phyloP scores from a whole-genome alignment of 2,797 vertebrate genomes.

The Acanthis flammea region DNA sequence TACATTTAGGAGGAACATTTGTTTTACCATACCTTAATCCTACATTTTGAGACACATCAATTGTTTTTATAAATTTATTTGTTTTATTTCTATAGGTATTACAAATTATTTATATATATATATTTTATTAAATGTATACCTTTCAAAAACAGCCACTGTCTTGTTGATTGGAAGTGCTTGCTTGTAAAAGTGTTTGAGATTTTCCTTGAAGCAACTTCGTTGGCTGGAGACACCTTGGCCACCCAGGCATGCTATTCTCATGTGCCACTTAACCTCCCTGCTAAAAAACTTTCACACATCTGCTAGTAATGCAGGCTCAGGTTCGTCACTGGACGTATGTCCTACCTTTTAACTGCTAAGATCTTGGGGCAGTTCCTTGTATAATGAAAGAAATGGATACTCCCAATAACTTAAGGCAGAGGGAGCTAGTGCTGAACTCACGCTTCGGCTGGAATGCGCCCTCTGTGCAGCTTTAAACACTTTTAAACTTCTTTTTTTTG shows the following conservation, averaged over 20 bases:
- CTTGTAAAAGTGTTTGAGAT: background rate
- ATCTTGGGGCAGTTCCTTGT: background rate
- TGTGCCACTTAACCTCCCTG: background rate
- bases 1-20: background rate
- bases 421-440: background rate
- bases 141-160: background rate
- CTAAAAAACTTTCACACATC: background rate
- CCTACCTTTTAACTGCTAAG: background rate
- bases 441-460: background rate
- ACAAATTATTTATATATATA: background rate
- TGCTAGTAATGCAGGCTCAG: background rate
- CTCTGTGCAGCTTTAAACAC: background rate
- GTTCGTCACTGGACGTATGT: rapidly evolving
- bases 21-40: rapidly evolving
- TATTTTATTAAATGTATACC: background rate
- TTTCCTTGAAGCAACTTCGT: background rate
- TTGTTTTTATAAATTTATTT: background rate
- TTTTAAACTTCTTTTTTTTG: background rate
- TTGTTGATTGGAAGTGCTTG: background rate
- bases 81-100: background rate
- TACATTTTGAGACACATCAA: background rate
- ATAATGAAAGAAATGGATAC: background rate
- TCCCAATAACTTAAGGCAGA: background rate
- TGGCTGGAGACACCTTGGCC: background rate
- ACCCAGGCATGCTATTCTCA: background rate